Conservation (phyloP, 2,888 invertebrate genomes). For the Trichacis sp. region DNA sequence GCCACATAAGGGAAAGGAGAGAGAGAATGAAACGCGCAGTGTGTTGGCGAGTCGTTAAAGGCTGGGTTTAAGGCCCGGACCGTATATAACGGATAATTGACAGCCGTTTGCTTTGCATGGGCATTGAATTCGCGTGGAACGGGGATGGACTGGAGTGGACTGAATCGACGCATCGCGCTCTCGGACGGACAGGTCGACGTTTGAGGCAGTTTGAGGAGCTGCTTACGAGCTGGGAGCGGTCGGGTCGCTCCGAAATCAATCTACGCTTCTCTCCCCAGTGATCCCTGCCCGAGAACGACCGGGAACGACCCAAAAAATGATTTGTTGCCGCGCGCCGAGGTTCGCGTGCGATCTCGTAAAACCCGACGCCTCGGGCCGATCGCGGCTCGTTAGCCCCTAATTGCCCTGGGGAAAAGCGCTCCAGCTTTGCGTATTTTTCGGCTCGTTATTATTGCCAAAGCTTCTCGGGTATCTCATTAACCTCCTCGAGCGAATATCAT, state of each 20-base stretch:
- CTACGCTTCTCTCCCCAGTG: too few species aligned
- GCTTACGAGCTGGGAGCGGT: slow-evolving; percentile 2
- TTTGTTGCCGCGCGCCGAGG: background rate
- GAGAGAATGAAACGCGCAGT: slow-evolving; percentile 2
- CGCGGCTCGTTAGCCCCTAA: slow-evolving; percentile 43
- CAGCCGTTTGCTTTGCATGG: slow-evolving; percentile 69
- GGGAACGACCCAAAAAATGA: slow-evolving; percentile 1
- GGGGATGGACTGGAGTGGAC: slow-evolving; percentile 45
- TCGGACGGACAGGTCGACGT: slow-evolving; percentile 36
- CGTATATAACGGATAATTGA: slow-evolving; percentile 70
- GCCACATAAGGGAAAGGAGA: slow-evolving; percentile 26
- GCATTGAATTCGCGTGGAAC: slow-evolving; percentile 63
- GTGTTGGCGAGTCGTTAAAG: slow-evolving; percentile 65
- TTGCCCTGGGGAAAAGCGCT: slow-evolving; percentile 42
- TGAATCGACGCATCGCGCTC: slow-evolving; percentile 31
- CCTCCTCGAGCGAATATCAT: too few species aligned
- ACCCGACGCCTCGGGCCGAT: slow-evolving; percentile 36
- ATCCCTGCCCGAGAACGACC: too few species aligned
- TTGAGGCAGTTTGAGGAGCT: slow-evolving; percentile 9
- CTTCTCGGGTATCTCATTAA: too few species aligned
- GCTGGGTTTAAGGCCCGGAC: slow-evolving; percentile 66
- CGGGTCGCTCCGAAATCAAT: background rate
- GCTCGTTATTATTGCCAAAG: too few species aligned
- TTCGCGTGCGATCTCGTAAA: slow-evolving; percentile 34
- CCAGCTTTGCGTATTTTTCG: slow-evolving; percentile 4